Percentiles rank a stretch among this genome's conserved stretches.
Evolutionary conservation across 2,797 vertebrate genomes (phyloP).

Genomic region (Carcharodon carcharias): DNA sequence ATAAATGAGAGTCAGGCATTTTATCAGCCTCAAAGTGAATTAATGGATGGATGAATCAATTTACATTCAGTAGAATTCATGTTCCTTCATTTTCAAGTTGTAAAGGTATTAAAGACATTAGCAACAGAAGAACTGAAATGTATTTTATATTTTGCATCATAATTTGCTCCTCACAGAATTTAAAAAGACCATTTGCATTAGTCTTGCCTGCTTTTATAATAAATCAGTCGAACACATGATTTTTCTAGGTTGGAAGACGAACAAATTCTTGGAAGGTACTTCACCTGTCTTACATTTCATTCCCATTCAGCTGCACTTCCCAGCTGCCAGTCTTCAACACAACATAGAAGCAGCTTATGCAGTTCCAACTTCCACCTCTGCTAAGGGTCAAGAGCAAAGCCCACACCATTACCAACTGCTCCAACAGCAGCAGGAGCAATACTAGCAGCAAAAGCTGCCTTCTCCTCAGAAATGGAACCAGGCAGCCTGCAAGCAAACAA

Average conservation of each 20-base stretch:
- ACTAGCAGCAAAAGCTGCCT: not conserved
- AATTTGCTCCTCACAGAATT: not conserved
- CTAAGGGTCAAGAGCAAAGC: not conserved
- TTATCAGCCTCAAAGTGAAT: not conserved
- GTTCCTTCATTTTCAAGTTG: not conserved
- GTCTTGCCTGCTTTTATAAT: not conserved
- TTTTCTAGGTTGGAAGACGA: not conserved
- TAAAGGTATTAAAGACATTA: not conserved
- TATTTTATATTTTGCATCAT: not conserved
- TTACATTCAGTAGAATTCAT: not conserved
- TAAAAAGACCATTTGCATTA: not conserved
- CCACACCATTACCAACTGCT: not conserved
- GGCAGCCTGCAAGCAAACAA: too few relatives aligned
- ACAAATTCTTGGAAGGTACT: not conserved
- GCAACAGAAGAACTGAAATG: not conserved
- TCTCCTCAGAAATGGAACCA: not conserved
- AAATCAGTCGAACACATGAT: not conserved
- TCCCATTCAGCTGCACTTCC: not conserved
- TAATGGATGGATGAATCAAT: not conserved
- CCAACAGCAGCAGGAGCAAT: not conserved
- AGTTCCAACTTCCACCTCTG: not conserved
- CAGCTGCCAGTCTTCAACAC: not conserved
- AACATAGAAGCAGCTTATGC: not conserved
- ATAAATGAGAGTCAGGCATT: constrained; percentile 6
- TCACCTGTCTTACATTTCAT: not conserved